Conservation (phyloP, 2,113 vertebrate genomes). For the Corvus hawaiiensis region DNA sequence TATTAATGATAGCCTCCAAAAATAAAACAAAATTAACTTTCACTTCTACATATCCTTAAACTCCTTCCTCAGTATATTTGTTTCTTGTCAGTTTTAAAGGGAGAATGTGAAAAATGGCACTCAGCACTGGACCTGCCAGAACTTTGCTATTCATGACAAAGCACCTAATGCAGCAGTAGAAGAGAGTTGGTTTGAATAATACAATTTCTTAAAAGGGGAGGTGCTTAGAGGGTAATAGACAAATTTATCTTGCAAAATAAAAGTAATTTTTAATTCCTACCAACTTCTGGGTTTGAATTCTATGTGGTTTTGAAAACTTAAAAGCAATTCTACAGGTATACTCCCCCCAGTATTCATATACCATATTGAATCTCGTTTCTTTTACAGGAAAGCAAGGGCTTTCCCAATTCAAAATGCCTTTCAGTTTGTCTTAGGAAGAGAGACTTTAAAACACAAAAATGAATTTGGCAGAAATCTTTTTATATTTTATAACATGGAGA, state of each 20-base stretch:
- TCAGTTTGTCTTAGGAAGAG: neutral
- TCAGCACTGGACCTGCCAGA: neutral
- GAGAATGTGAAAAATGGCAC: neutral
- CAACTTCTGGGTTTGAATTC: neutral
- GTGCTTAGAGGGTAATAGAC: neutral
- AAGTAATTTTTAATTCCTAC: neutral
- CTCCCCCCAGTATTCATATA: too few species aligned
- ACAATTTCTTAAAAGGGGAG: too few species aligned
- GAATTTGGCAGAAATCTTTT: constrained; percentile 1
- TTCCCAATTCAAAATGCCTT: neutral
- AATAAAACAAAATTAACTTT: neutral
- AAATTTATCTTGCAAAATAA: neutral
- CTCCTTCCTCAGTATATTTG: neutral
- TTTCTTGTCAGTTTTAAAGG: neutral
- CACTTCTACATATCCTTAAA: neutral
- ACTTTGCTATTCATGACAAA: neutral
- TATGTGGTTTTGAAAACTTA: neutral
- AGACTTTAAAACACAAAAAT: neutral
- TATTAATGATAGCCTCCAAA: neutral
- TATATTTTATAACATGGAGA: constrained; percentile 17
- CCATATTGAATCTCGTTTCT: neutral
- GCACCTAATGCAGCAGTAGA: neutral
- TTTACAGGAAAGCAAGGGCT: neutral
- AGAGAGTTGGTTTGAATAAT: neutral
- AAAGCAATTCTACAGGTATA: neutral